Evolutionary conservation across 1,140 invertebrate genomes (phyloP).

Genomic region (Trichoplusia ni): DNA sequence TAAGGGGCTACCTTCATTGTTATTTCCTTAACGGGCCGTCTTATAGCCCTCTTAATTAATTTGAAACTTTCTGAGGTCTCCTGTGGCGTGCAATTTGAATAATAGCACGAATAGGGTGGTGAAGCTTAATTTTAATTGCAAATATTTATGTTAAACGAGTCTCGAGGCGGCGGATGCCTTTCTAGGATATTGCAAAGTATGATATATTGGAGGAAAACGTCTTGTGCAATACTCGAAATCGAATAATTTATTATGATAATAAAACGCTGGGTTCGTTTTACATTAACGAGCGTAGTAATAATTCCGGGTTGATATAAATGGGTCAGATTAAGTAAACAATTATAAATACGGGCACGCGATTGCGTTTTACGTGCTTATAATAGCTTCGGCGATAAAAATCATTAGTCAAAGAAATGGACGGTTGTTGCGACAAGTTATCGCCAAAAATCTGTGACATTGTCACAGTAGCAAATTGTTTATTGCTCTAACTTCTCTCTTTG

Average conservation of each 20-base stretch:
- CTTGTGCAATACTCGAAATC: constrained; percentile 35
- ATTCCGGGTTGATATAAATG: not conserved
- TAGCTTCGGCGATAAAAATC: too few relatives aligned
- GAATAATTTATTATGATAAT: constrained; percentile 32
- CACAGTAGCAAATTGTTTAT: too few relatives aligned
- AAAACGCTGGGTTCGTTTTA: constrained; percentile 23
- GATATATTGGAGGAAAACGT: constrained; percentile 60
- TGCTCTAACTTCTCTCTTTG: too few relatives aligned
- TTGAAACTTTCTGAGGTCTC: constrained; percentile 80
- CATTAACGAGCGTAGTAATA: constrained; percentile 1
- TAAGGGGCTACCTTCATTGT: constrained; percentile 63
- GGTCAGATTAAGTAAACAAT: not conserved
- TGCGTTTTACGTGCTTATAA: too few relatives aligned
- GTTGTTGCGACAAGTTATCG: too few relatives aligned
- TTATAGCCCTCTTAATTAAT: constrained; percentile 81
- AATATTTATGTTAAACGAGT: constrained; percentile 80
- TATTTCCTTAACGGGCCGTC: constrained; percentile 80
- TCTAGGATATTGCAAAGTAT: constrained; percentile 66
- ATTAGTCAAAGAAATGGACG: too few relatives aligned
- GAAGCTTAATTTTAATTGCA: constrained; percentile 80
- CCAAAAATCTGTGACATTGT: too few relatives aligned
- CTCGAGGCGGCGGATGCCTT: constrained; percentile 51
- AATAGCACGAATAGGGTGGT: constrained; percentile 76
- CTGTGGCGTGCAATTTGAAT: constrained; percentile 79
- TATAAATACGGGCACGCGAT: not conserved